Evolutionary conservation across 2,888 invertebrate species (phyloP), one percentile per base, ranked within the genome.

Genomic region (Sisyra terminalis): DNA sequence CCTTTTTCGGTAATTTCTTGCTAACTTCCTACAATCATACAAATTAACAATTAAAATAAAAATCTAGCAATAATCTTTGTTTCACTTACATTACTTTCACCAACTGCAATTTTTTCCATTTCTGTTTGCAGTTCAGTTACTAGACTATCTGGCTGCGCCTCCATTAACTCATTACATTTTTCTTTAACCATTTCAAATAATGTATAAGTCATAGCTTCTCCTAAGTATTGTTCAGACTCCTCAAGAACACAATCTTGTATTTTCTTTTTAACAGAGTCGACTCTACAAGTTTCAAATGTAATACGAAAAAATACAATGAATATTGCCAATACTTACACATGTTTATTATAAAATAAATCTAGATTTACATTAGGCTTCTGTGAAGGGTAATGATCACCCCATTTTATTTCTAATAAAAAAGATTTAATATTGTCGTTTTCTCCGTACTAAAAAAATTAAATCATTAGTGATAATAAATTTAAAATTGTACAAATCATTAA

Each of bases 161-260:
- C 65, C 7, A 87, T 64, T 42, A 93, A 59, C 41, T 81, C 78
- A 0, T 75, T 63, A 29, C 77, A 69, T 54, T 79, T 80, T 57
- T 94, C 93, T 59, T 89, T 89, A 11, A 88, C 68, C 59, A 78
- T 86, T 63, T 96, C 93, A 58, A 96, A 89, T 42, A 96, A 62
- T 0, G 90, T 86, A 57, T 89, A 96, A 0, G 92, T 94, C 90
- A 93, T 92, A 2, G 90, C 89, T 64, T 81, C 82, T 1, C 90
- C 93, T 11, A 89, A 54, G 71, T 84, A 83, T 52, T 84, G 81
- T 32, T 84, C 77, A 0, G 85, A 85, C 60, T 89, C 87, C 9
- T 69, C 64, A 10, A 66, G 64, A 1, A 87, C 61, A 41, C 70
- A 66, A 7, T 65, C 57, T 9, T 71, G 54, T 46, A 90, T 73